Evolutionary conservation across 2,797 vertebrate species (phyloP), one percentile per base, ranked within the genome.

Genomic region (Alectoris magna): DNA sequence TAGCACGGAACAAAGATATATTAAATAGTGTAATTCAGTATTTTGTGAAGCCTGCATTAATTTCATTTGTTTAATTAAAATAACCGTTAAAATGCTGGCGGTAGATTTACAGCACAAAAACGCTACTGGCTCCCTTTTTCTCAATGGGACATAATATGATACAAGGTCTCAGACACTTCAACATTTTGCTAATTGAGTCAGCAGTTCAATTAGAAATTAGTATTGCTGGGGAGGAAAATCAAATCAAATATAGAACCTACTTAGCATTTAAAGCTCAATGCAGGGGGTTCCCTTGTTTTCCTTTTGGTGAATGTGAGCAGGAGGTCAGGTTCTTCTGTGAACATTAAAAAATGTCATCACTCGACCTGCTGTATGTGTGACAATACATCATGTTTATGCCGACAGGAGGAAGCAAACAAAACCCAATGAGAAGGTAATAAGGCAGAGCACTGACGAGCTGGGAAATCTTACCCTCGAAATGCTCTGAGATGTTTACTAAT

Each of bases 31-130:
- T 36, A 53, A 89, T 75, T 90, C 72, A 59, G 89, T 93, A 85
- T 63, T 77, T 67, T 55, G 75, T 43, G 75, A 89, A 87, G 29
- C 81, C 84, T 63, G 75, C 69, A 77, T 91, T 93, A 91, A 94
- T 94, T 95, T 94, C 66, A 95, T 94, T 91, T 93, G 93, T 91
- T 94, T 94, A 92, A 96, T 95, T 95, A 94, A 94, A 94, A 44
- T 87, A 74, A 31, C 55, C 66, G 90, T 95, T 95, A 91, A 90
- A 95, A 89, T 69, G 36, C 77, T 63, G 44, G 66, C 68, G 77
- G 55, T 86, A 73, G 84, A 87, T 93, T 91, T 93, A 84, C 77
- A 82, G 67, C 90, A 88, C 71, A 85, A 91, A 87, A 68, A 3
- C 66, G 66, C 84, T 58, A 2, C 72, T 77, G 69, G 26, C 78